phyloP scores from a whole-genome alignment of 2,888 invertebrate genomes.

The Caenorhabditis panamensis region DNA sequence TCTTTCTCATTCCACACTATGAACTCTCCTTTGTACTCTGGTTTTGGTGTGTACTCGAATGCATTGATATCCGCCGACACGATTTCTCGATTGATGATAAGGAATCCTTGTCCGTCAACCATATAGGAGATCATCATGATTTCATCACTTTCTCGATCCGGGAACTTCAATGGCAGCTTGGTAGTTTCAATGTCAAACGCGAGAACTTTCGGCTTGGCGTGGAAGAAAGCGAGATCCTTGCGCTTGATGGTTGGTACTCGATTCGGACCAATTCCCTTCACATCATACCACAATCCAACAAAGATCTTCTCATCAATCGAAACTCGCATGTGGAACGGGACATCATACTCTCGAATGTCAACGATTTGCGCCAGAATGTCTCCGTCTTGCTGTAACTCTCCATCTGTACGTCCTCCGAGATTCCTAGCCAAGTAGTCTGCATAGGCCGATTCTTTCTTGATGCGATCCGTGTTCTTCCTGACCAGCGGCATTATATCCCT shows the following conservation, averaged over 20 bases:
- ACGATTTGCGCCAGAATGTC: constrained; percentile 94
- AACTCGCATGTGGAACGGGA: constrained; percentile 96
- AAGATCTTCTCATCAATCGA: constrained; percentile 96
- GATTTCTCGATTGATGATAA: constrained; percentile 97
- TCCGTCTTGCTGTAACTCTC: constrained; percentile 38
- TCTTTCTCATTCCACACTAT: constrained; percentile 94
- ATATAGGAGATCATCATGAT: constrained; percentile 99
- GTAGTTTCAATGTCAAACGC: constrained; percentile 99
- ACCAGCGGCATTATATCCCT: constrained; percentile 90
- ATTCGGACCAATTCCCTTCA: constrained; percentile 87
- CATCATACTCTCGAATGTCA: constrained; percentile 97
- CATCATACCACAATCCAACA: constrained; percentile 95
- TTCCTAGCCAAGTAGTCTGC: constrained; percentile 87
- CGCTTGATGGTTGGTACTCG: constrained; percentile 58
- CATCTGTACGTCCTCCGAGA: constrained; percentile 64
- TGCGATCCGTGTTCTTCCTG: constrained; percentile 89
- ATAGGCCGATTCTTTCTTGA: constrained; percentile 90
- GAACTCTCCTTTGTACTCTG: constrained; percentile 97
- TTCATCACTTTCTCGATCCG: constrained; percentile 90
- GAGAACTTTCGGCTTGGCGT: constrained; percentile 80
- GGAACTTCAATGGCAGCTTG: constrained; percentile 96
- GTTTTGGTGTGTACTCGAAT: constrained; percentile 98
- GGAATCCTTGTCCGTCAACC: constrained; percentile 86
- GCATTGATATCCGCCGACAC: constrained; percentile 94
- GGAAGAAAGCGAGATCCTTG: constrained; percentile 57